A percentile compares a stretch with the other conserved stretches of the same genome.
phyloP scores from a whole-genome alignment of 2,113 vertebrate genomes.

The Boleophthalmus pectinirostris region DNA sequence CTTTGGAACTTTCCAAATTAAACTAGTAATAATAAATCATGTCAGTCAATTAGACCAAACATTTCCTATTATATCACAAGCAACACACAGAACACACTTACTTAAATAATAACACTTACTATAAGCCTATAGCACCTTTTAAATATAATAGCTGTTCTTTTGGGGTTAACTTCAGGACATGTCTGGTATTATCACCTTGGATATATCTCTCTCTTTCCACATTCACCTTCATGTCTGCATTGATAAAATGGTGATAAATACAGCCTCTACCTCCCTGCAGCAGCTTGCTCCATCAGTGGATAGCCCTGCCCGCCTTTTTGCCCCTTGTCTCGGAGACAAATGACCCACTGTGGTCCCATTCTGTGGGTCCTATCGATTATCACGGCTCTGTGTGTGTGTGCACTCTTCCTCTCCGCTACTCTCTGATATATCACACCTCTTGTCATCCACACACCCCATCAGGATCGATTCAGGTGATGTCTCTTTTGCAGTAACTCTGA shows the following conservation, averaged over 20 bases:
- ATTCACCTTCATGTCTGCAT: constrained; percentile 52
- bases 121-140: not conserved
- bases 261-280: constrained; percentile 11
- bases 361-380: constrained; percentile 57
- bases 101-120: not conserved
- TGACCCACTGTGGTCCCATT: constrained; percentile 36
- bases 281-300: constrained; percentile 44
- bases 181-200: not conserved
- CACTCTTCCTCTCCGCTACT: constrained; percentile 12
- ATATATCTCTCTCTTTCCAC: not conserved
- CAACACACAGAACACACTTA: not conserved
- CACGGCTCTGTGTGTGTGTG: constrained; percentile 4
- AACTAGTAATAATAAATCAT: not conserved
- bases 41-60: not conserved
- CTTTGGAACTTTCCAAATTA: not conserved
- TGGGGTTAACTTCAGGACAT: not conserved
- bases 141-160: not conserved
- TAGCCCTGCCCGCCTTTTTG: constrained; percentile 34
- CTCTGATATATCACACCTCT: constrained; percentile 31
- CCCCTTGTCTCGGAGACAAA: constrained; percentile 51
- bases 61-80: not conserved
- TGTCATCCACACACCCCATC: constrained; percentile 43
- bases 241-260: constrained; percentile 47
- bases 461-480: constrained; percentile 59
- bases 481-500: constrained; percentile 28